phyloP scores from a whole-genome alignment of 2,888 invertebrate genomes.

The Hirtodrosophila cameraria region DNA sequence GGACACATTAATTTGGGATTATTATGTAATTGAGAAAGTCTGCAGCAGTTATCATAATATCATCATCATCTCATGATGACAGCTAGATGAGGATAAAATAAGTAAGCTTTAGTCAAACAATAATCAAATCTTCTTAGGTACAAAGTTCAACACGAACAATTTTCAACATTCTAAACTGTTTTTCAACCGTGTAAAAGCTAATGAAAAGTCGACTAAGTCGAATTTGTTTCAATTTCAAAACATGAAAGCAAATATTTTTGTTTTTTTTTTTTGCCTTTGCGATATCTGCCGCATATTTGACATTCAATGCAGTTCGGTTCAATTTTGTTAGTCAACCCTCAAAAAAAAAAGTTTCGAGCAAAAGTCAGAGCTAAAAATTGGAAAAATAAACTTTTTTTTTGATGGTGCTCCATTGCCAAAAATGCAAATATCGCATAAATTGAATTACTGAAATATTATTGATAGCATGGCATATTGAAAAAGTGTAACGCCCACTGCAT shows the following conservation, averaged over 20 bases:
- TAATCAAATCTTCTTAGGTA: background rate
- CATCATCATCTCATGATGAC: too few species aligned
- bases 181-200: slow-evolving; percentile 29
- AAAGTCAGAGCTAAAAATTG: slow-evolving; percentile 22
- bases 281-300: slow-evolving; percentile 23
- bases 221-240: slow-evolving; percentile 16
- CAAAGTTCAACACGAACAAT: background rate
- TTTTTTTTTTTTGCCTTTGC: slow-evolving; percentile 3
- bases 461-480: slow-evolving; percentile 36
- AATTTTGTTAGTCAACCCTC: slow-evolving; percentile 7
- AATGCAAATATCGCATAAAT: slow-evolving; percentile 63
- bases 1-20: slow-evolving; percentile 30
- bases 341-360: slow-evolving; percentile 4
- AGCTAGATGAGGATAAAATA: too few species aligned
- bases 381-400: background rate
- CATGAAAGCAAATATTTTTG: slow-evolving; percentile 33
- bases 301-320: slow-evolving; percentile 27
- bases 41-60: background rate
- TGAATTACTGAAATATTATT: slow-evolving; percentile 78
- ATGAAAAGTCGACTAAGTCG: slow-evolving; percentile 32
- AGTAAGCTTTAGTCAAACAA: too few species aligned
- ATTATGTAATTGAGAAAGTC: slow-evolving; percentile 17
- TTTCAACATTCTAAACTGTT: slow-evolving; percentile 1
- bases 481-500: slow-evolving; percentile 21
- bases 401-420: slow-evolving; percentile 3